Base-by-base conservation (phyloP, 2,797 vertebrate genomes). In the Tragelaphus oryx region DNA sequence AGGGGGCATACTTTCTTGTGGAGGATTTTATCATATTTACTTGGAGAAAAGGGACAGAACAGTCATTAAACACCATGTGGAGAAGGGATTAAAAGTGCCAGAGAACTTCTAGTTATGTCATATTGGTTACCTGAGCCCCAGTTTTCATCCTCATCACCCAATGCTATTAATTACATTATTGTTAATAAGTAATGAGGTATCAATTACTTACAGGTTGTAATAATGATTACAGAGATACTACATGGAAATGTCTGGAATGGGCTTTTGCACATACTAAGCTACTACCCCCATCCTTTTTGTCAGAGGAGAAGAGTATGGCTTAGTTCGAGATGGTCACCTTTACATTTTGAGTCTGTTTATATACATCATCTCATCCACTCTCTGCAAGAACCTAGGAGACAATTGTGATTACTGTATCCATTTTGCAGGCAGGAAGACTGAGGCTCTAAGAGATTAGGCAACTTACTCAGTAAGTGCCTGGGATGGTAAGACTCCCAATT, bases 401-500 rank as follows among this genome's bases (percentile, higher is more conserved):
- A 12, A 46, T 57, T 87, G 22, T n/a, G 24, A 83, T 75, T 75
- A 54, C 71, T 46, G 4, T 48, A 16, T 22, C 46, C 13, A 71
- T 91, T 88, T 93, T 76, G n/a, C 11, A 94, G 71, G 33, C 46
- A 83, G 54, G 74, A 93, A 92, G 88, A 54, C n/a, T 33, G 75
- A 89, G n/a, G 3, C 8, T 78, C 7, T 90, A 52, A 88, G 28
- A 68, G 37, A 68, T 86, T 30, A 86, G 59, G 52, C 3, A 85
- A 46, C 26, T 87, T 59, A 4, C 37, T 20, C 44, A 52, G 28
- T 44, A 78, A 74, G 28, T 93, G 6, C 48, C 41, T 79, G 20
- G 71, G 33, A 76, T 59, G 50, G 28, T 68, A 75, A 91, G 12
- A 12, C 13, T 95, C 41, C 6, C 6, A 26, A 1, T 93, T 52